Base-by-base conservation (phyloP, 2,888 invertebrate species). In the Eulithis prunata region DNA sequence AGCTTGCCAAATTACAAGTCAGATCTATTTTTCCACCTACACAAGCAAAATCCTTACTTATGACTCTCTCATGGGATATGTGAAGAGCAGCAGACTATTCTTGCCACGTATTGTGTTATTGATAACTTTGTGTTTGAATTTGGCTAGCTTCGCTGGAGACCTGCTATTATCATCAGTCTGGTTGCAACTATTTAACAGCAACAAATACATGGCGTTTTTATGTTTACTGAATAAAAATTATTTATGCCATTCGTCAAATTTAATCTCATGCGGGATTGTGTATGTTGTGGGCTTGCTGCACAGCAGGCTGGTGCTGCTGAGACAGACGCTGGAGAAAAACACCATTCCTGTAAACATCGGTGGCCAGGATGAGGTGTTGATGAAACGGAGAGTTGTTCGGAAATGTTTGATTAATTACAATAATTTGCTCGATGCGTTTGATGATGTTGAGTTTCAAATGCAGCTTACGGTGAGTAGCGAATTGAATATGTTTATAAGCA, bases 371-470 rank as follows among this genome's bases (percentile, higher is more conserved):
- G 45, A 52, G 57, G 36, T 36, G 8, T 10, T 11, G 8, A 5
- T n/a, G 32, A 57, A 57, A 10, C 32, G 57, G 14, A 51, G 57
- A 21, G 36, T 45, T 36, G 36, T 62, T 5, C 32, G 45, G 21
- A 57, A 62, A 46, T 62, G 62, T n/a, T 3, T 45, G 14, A 38
- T 45, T 12, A 62, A 57, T 57, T 62, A 62, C 14, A 49, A 52
- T 10, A 57, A 46, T 52, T 38, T 62, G 36, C 49, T 57, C 12
- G 57, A 62, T 45, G 52, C 62, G 12, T 62, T 62, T 45, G 45
- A 52, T 52, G 49, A 36, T 36, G 41, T 52, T 12, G 45, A 32
- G n/a, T 38, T 7, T 11, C 45, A 62, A 11, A 57, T 62, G 57
- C 57, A 62, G 12, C 21, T 57, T 4, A 11, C 32, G 11, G 62